A percentile compares a stretch with the other conserved stretches of the same genome.
Evolutionary conservation across 2,797 vertebrate species (phyloP).

Genomic region (Heterohyrax brucei): DNA sequence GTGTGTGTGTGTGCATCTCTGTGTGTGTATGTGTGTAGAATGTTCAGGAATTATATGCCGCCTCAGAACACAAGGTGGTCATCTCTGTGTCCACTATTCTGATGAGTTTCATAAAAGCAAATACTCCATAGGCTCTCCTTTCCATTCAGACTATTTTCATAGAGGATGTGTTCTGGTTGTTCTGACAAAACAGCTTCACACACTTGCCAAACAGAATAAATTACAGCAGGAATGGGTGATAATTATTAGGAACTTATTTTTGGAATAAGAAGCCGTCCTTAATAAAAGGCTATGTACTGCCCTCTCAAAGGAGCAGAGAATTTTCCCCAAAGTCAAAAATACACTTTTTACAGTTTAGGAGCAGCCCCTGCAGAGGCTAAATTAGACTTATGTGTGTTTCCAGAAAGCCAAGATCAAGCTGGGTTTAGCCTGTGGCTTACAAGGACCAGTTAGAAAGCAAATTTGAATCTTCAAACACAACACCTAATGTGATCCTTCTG

Average conservation of each 20-base stretch:
- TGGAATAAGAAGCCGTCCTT: slow-evolving; percentile 79
- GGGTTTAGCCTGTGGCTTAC: slow-evolving; percentile 22
- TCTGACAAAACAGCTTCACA: slow-evolving; percentile 65
- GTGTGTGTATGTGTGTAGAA: background rate
- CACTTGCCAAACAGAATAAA: slow-evolving; percentile 72
- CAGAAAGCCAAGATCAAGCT: slow-evolving; percentile 57
- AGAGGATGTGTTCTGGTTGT: slow-evolving; percentile 61
- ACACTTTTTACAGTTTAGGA: slow-evolving; percentile 17
- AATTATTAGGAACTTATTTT: slow-evolving; percentile 82
- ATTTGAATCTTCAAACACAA: slow-evolving; percentile 49
- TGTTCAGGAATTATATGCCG: background rate
- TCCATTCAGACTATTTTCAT: slow-evolving; percentile 65
- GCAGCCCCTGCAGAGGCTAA: slow-evolving; percentile 22
- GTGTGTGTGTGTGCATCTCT: no score
- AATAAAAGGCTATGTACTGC: slow-evolving; percentile 66
- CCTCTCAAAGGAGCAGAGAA: slow-evolving; percentile 72
- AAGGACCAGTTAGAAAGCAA: slow-evolving; percentile 32
- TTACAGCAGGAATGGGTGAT: slow-evolving; percentile 67
- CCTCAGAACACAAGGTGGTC: background rate
- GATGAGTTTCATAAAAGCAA: slow-evolving; percentile 1
- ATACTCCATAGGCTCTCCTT: background rate
- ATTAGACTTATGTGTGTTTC: slow-evolving; percentile 64
- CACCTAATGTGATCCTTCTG: slow-evolving; percentile 17
- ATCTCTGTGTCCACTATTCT: background rate
- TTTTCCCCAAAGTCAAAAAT: slow-evolving; percentile 76